Evolutionary conservation across 1,140 invertebrate genomes (phyloP).

Genomic region (Philopotamus ludificatus): DNA sequence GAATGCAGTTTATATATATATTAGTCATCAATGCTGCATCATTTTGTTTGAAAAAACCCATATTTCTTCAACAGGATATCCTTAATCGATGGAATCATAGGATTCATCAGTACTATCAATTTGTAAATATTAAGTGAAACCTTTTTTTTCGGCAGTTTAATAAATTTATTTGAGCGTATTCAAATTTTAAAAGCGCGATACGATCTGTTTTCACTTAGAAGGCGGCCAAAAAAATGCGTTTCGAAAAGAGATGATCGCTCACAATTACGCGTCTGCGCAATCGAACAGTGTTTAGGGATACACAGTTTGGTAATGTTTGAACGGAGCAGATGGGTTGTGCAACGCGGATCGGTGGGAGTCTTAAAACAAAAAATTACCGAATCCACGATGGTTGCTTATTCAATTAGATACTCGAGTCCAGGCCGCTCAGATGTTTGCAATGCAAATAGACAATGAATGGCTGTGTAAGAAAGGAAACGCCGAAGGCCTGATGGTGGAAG

Average conservation of each 20-base stretch:
- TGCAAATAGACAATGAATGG: background rate
- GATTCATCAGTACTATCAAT: no score
- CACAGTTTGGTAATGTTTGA: background rate
- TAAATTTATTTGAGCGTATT: no score
- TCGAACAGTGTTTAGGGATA: background rate
- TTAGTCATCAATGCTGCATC: no score
- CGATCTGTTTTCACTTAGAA: no score
- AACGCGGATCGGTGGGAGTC: background rate
- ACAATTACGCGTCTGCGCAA: no score
- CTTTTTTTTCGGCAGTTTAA: no score
- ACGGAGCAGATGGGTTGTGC: background rate
- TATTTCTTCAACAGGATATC: no score
- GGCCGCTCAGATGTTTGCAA: background rate
- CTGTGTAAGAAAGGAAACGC: conserved; percentile 5
- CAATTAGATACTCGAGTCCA: background rate
- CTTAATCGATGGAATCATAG: no score
- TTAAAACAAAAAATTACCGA: background rate
- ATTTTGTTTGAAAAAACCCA: no score
- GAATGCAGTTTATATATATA: no score
- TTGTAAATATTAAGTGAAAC: no score
- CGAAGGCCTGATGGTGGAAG: conserved; percentile 7
- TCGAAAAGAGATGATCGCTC: background rate
- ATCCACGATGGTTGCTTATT: background rate
- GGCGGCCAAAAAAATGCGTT: background rate
- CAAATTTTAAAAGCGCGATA: no score